Evolutionary conservation across 2,888 invertebrate genomes (phyloP).

Genomic region (Scaeva pyrastri): DNA sequence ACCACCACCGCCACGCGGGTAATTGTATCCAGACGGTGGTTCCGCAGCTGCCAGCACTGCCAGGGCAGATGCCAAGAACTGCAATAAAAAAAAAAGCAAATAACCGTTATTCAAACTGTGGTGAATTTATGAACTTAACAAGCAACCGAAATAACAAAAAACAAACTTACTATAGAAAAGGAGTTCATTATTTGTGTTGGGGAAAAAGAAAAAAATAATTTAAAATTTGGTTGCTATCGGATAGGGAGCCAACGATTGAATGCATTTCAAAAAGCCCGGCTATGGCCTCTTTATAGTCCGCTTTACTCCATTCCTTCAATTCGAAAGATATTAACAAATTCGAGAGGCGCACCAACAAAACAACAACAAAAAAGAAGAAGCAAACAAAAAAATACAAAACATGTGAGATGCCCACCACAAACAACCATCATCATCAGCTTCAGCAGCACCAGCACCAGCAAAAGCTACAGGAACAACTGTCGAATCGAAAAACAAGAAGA

Average conservation of each 20-base stretch:
- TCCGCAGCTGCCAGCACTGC: slow-evolving; percentile 90
- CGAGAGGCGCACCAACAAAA: slow-evolving; percentile 61
- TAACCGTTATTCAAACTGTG: slow-evolving; percentile 31
- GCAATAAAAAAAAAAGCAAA: slow-evolving; percentile 82
- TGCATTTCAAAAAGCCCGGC: slow-evolving; percentile 82
- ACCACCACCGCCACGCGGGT: slow-evolving; percentile 87
- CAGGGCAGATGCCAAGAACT: slow-evolving; percentile 93
- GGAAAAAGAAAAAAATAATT: slow-evolving; percentile 82
- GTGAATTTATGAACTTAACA: slow-evolving; percentile 19
- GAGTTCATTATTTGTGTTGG: slow-evolving; percentile 84
- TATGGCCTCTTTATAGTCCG: slow-evolving; percentile 83
- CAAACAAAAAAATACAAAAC: slow-evolving; percentile 52
- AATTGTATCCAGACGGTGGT: slow-evolving; percentile 90
- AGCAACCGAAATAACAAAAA: background rate
- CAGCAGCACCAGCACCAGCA: too few relatives aligned
- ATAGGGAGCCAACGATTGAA: slow-evolving; percentile 84
- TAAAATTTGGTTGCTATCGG: slow-evolving; percentile 84
- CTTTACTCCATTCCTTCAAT: slow-evolving; percentile 67
- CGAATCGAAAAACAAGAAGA: slow-evolving; percentile 5
- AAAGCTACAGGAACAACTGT: slow-evolving; percentile 25
- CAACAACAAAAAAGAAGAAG: slow-evolving; percentile 35
- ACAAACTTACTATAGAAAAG: slow-evolving; percentile 84
- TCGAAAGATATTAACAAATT: slow-evolving; percentile 70
- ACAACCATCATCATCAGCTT: slow-evolving; percentile 53
- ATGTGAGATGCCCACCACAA: slow-evolving; percentile 69